Percentiles rank a stretch among this genome's conserved stretches.
Conservation (phyloP, 2,888 invertebrate genomes). For the Oscheius sp. region DNA sequence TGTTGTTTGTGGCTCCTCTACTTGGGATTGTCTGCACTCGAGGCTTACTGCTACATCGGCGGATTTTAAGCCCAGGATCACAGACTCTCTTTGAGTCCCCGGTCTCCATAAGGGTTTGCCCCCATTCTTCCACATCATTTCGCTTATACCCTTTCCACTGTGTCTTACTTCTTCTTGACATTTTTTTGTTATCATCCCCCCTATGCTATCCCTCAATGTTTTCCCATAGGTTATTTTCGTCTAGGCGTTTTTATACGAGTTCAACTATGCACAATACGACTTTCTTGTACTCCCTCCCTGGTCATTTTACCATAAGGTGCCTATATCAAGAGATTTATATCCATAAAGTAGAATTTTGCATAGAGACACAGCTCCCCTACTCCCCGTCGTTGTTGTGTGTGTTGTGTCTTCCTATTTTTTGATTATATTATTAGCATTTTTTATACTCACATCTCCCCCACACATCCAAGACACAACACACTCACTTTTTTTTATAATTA, state of each 20-base stretch:
- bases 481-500: conserved; percentile 1
- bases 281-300: conserved; percentile 31
- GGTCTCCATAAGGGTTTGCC: conserved; percentile 32
- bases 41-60: conserved; percentile 89
- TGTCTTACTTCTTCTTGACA: conserved; percentile 24
- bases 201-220: neutral
- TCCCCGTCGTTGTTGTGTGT: neutral
- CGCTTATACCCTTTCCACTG: conserved; percentile 35
- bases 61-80: conserved; percentile 77
- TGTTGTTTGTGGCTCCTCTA: conserved; percentile 91
- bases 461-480: neutral
- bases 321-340: conserved; percentile 35
- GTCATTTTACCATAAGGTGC: conserved; percentile 36
- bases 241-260: conserved; percentile 33
- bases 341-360: conserved; percentile 19
- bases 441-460: neutral
- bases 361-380: neutral
- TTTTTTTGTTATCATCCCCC: too few relatives aligned
- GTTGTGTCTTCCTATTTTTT: neutral
- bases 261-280: conserved; percentile 23
- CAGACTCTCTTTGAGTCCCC: conserved; percentile 33
- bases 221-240: conserved; percentile 20
- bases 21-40: conserved; percentile 89
- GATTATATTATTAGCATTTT: neutral
- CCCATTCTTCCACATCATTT: conserved; percentile 32